Evolutionary conservation across 2,888 invertebrate species (phyloP), one percentile per base, ranked within the genome.

Genomic region (Cheilosia vernalis): DNA sequence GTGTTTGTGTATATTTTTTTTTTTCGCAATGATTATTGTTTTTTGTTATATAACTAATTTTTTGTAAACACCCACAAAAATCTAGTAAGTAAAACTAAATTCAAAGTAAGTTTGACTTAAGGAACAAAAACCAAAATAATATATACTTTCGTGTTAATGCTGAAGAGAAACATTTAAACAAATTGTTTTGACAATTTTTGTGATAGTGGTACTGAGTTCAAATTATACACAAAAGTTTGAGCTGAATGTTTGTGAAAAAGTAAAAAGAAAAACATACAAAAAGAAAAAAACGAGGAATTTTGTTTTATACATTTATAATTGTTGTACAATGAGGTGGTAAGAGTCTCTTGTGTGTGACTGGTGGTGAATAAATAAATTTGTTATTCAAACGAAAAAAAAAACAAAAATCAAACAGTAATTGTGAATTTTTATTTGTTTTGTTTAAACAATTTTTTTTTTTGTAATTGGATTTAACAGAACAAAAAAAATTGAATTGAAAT

Each of bases 391-490:
- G 21, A 30, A 64, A 60, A 21, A 74, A 33, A 44, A 33, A 40
- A 15, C 44, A 55, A 42, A 73, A 55, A 17, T 9, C 15, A 55
- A 58, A 56, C 56, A 60, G 37, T 37, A 64, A 64, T 24, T 49
- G 66, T 70, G 72, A 74, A 63, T 67, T 67, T 58, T 76, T 4
- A 13, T 37, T 79, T 73, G 42, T 64, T 73, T 58, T 27, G 58
- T 80, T 87, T 73, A 30, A 56, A 69, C 61, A 61, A 63, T 74
- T 51, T 81, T 77, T 40, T 89, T 89, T 88, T 30, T n/a, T n/a
- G 7, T 30, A 30, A 89, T 89, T 89, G 88, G 70, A 79, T 79
- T 89, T 88, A 89, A 85, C 90, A 89, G 87, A 89, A 89, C 88
- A 88, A 88, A 84, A 69, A 44, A 37, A 73, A 56, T 47, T 88